phyloP scores from a whole-genome alignment of 2,797 vertebrate genomes.

The Pogonophryne albipinna region DNA sequence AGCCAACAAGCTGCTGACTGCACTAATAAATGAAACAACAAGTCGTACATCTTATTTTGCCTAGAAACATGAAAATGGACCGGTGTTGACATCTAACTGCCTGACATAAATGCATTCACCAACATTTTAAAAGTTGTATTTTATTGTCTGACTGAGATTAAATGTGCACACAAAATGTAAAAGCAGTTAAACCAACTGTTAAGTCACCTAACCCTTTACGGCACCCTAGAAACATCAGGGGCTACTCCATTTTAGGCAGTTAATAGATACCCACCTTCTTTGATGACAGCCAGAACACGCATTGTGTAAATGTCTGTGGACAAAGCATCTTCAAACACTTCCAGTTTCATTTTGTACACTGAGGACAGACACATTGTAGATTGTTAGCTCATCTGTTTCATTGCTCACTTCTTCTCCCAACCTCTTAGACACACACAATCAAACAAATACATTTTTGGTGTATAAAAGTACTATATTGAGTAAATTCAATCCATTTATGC shows the following conservation, averaged over 20 bases:
- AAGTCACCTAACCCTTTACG: too few relatives aligned
- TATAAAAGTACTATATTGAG: background rate
- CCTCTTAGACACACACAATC: background rate
- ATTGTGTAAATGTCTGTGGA: slow-evolving; percentile 68
- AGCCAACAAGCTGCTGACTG: too few relatives aligned
- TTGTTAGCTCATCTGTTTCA: background rate
- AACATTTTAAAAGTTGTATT: background rate
- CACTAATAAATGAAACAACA: too few relatives aligned
- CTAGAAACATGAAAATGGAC: too few relatives aligned
- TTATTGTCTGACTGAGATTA: too few relatives aligned
- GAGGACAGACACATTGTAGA: slow-evolving; percentile 21
- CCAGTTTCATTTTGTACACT: slow-evolving; percentile 75
- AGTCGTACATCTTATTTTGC: too few relatives aligned
- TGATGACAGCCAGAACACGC: slow-evolving; percentile 57
- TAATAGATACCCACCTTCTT: slow-evolving; percentile 66
- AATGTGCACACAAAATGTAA: background rate
- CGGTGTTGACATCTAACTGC: too few relatives aligned
- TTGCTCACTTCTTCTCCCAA: background rate
- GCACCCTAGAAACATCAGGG: background rate
- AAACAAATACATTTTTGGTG: background rate
- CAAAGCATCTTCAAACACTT: background rate
- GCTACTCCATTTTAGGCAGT: too few relatives aligned
- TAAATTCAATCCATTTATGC: background rate
- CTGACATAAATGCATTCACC: too few relatives aligned
- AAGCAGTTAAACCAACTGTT: background rate